A percentile compares a stretch with the other conserved stretches of the same genome.
These are phyloP conservation scores for Drosophila rhopaloa DNA, from an alignment of 1,140 invertebrate species.

Conservation along the genomic window DNA sequence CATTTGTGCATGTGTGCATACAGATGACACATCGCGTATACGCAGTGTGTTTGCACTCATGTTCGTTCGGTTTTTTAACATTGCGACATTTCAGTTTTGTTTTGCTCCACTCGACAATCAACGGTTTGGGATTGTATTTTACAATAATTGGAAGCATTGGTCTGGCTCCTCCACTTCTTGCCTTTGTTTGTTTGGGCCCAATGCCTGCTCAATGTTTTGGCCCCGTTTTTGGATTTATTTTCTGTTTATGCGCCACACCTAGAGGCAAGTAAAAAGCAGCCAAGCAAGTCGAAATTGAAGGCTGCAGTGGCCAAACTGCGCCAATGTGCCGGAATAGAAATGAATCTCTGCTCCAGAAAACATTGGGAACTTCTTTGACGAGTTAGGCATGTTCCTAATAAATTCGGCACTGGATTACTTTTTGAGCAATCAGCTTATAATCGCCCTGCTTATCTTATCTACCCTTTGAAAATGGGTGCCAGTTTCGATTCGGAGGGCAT, in stretches of 20 bases:
- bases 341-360: conserved; percentile 41
- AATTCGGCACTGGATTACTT: conserved; percentile 10
- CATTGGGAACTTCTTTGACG: conserved; percentile 26
- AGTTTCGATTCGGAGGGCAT: neutral
- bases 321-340: conserved; percentile 10
- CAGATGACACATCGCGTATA: conserved; percentile 46
- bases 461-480: neutral
- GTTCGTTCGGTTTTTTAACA: neutral
- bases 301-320: conserved; percentile 32
- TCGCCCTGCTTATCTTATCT: conserved; percentile 45
- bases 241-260: conserved; percentile 40
- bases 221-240: conserved; percentile 46
- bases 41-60: conserved; percentile 16
- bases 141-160: conserved; percentile 5
- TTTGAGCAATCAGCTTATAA: conserved; percentile 36
- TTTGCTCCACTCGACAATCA: conserved; percentile 3
- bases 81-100: conserved; percentile 10
- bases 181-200: conserved; percentile 36
- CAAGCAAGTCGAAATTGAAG: conserved; percentile 59
- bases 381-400: neutral
- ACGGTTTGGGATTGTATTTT: conserved; percentile 11
- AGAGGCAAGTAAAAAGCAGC: conserved; percentile 36
- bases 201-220: conserved; percentile 54
- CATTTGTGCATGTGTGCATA: conserved; percentile 12
- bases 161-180: conserved; percentile 11